Evolutionary conservation across 2,113 vertebrate genomes (phyloP).

Genomic region (Saguinus imperator): DNA sequence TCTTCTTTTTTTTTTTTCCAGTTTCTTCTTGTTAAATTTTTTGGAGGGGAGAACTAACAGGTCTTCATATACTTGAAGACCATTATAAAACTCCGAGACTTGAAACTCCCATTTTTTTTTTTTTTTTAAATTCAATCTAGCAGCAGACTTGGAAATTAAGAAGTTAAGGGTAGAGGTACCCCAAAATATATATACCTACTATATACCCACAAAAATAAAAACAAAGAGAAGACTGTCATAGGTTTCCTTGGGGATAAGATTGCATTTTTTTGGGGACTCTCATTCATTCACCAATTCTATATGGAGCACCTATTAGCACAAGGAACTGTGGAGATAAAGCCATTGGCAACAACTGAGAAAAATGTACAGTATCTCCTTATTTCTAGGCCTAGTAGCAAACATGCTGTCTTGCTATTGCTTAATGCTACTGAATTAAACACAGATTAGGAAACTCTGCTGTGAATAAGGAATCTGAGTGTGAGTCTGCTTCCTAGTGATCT

Average conservation of each 20-base stretch:
- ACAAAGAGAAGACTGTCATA: background rate
- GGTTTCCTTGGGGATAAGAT: background rate
- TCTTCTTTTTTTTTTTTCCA: background rate
- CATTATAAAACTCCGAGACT: slow-evolving; percentile 3
- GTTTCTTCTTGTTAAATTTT: background rate
- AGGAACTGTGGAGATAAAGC: background rate
- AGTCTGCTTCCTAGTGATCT: background rate
- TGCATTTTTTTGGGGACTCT: background rate
- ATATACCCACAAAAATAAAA: too few species aligned
- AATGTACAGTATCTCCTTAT: background rate
- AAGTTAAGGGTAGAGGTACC: background rate
- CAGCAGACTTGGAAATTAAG: background rate
- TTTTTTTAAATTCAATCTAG: background rate
- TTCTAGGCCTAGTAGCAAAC: background rate
- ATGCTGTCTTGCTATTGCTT: background rate
- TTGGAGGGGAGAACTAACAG: background rate
- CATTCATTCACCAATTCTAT: background rate
- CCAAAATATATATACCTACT: too few species aligned
- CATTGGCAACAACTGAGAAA: background rate
- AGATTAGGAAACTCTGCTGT: background rate
- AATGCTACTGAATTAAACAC: background rate
- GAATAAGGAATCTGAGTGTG: background rate
- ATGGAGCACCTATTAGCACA: background rate
- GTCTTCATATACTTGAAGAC: slow-evolving; percentile 32
- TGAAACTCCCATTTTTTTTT: background rate